Evolutionary conservation across 2,113 vertebrate species (phyloP), one percentile per base, ranked within the genome.

Genomic region (Crypturellus undulatus): DNA sequence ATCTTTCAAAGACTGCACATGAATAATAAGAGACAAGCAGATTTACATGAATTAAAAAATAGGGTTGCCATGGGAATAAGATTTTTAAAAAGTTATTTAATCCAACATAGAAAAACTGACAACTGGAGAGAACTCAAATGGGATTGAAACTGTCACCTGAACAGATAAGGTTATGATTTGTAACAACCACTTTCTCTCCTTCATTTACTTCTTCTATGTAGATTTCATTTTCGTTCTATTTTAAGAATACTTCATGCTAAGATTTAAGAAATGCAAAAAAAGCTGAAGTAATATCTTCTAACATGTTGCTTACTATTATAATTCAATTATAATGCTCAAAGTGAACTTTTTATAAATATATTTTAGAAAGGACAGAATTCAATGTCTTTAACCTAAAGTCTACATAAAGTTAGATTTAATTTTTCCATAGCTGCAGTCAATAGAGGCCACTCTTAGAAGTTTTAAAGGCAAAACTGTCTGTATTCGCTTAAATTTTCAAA

Each of bases 51-150:
- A 56, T 56, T 56, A 30, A 30, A 63, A 77, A 93, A 92, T 77
- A 84, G 80, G 77, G 84, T 86, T 96, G 79, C 89, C 76, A 93
- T 96, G 89, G 89, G 80, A 90, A 92, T 84, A 78, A 80, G n/a
- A 63, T 3, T 43, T 93, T 91, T 17, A 96, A 95, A 49, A 49
- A 65, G 72, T 75, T 92, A 87, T 75, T 49, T 89, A 92, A 84
- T 63, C 84, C 71, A 90, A 87, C 79, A 91, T 82, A 87, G 92
- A 93, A 92, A 94, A 80, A 13, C 86, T 22, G 72, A 92, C 92
- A 95, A 68, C 45, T 76, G 51, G 38, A 68, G 40, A 87, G 63
- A 88, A 52, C 69, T 85, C 54, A 79, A 86, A 90, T 40, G 13
- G 71, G 94, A 92, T 21, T 64, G 69, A 93, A 96, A 79, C 38